Evolutionary conservation across 2,113 vertebrate species (phyloP), one percentile per base, ranked within the genome.

Genomic region (Limanda limanda): DNA sequence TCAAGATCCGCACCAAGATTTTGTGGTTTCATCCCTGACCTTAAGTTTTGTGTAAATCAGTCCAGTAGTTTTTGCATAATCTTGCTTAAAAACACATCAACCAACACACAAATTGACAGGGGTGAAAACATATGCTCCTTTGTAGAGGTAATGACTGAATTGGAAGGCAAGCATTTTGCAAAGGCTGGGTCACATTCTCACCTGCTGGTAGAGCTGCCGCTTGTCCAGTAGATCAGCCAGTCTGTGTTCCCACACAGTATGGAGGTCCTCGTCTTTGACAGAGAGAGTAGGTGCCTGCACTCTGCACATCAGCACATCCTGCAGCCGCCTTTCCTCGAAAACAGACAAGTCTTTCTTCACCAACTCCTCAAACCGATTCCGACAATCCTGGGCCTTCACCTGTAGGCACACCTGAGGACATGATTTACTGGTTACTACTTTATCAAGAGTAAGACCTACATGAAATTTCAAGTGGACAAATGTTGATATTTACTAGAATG

Each of bases 301-400:
- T 68, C 60, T 66, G 65, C 69, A 81, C 67, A 87, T 68, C 61
- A 94, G 88, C 21, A 93, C 31, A 2, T 94, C 93, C 62, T 92
- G 93, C 31, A 91, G 67, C 11, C 86, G 65, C 48, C 58, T 79
- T 80, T 95, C 91, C 75, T 92, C 90, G 20, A 92, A 92, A 12
- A 90, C 11, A 1, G 79, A 78, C 47, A 92, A 15, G 5, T 94
- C 93, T 2, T 57, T 82, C 21, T 78, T 67, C 15, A 91, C 27
- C 76, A 92, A 9, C 7, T 64, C 69, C 76, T 92, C 70, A 23
- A 93, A 92, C 42, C 76, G 62, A 0, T 25, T 25, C 60, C 5
- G 84, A 81, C 74, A 90, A 14, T 14, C 6, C 21, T 67, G 7
- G 0, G 88, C 86, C 0, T 3, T 71, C 23, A 0, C 1, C 20